A percentile compares a stretch with the other conserved stretches of the same genome.
These are phyloP conservation scores for Stictonetta naevosa DNA, from an alignment of 2,113 vertebrate genomes.

Conservation along the genomic window DNA sequence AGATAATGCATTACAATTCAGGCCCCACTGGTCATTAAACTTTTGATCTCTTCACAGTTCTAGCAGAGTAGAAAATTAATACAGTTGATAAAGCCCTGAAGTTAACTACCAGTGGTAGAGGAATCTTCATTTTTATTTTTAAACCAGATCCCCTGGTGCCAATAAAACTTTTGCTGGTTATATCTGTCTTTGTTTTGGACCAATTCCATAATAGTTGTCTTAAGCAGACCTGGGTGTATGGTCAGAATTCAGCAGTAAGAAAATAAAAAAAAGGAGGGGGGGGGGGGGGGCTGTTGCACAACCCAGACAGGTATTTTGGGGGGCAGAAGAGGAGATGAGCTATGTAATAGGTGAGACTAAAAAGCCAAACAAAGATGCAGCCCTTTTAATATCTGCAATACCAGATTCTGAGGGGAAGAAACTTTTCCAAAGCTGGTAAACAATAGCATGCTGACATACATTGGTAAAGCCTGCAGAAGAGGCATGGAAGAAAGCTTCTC, in stretches of 20 bases:
- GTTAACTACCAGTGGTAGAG: background rate
- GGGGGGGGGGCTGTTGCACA: no score
- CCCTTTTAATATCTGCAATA: background rate
- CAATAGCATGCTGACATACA: fast-evolving
- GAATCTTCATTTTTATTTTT: background rate
- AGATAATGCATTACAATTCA: background rate
- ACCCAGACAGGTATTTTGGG: background rate
- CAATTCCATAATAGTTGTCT: background rate
- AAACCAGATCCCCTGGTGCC: background rate
- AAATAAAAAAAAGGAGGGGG: background rate
- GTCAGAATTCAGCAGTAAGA: background rate
- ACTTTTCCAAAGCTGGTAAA: background rate
- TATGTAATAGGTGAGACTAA: background rate
- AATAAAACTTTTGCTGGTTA: background rate
- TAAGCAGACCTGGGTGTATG: background rate
- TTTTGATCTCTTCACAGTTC: constrained; percentile 8
- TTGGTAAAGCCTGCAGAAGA: background rate
- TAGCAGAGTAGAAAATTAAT: background rate
- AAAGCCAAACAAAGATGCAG: background rate
- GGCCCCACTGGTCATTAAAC: background rate
- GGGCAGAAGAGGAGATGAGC: background rate
- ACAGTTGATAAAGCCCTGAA: background rate
- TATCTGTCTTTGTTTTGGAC: background rate
- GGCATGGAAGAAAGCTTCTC: background rate
- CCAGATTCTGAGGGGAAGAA: background rate